Conservation (phyloP, 2,797 vertebrate species). For the Okamejei kenojei region DNA sequence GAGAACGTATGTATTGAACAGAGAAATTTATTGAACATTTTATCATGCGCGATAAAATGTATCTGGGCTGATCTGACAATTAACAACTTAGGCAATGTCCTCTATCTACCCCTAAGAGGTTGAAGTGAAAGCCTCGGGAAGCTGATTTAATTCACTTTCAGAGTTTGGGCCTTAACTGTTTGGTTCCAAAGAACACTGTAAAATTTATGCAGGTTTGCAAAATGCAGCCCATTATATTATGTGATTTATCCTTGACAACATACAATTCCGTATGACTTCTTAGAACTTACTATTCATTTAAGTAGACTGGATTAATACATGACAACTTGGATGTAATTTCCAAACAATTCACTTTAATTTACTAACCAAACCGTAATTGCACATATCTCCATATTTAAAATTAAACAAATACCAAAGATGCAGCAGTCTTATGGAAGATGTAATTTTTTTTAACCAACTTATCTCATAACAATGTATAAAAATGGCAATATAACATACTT, state of each 20-base stretch:
- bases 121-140: background rate
- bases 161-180: background rate
- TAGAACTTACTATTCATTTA: background rate
- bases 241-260: background rate
- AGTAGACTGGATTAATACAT: background rate
- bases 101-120: background rate
- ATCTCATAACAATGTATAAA: background rate
- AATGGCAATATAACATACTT: background rate
- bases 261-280: background rate
- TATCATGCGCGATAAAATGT: too few species aligned
- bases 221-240: background rate
- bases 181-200: background rate
- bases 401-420: background rate
- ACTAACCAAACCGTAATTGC: background rate
- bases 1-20: background rate
- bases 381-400: background rate
- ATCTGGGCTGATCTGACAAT: background rate
- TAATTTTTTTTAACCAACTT: background rate
- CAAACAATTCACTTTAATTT: background rate
- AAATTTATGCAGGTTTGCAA: background rate
- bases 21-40: background rate
- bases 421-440: background rate
- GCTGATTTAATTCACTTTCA: background rate
- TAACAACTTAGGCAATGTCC: background rate
- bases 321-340: background rate